Evolutionary conservation across 92 coral and sea anemone species (phyloP).

Genomic region (Virgularia gustaviana): DNA sequence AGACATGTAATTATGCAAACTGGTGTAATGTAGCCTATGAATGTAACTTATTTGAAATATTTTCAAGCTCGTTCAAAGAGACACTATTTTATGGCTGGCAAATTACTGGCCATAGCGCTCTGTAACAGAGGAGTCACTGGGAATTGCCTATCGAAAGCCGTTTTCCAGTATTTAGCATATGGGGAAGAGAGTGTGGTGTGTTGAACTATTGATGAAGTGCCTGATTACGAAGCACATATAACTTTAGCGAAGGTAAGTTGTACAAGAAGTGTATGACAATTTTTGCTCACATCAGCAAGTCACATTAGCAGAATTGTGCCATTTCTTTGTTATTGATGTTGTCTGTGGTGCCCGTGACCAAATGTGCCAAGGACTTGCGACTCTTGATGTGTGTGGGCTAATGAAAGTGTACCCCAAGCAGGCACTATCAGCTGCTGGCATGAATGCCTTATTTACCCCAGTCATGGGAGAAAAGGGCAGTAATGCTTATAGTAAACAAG

Average conservation of each 20-base stretch:
- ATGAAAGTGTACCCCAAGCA: not conserved
- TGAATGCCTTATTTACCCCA: constrained; percentile 10
- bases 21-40: too few relatives aligned
- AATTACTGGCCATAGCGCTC: constrained; percentile 11
- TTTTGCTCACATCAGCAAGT: too few relatives aligned
- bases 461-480: constrained; percentile 20
- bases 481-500: constrained; percentile 3
- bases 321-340: constrained; percentile 9
- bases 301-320: constrained; percentile 4
- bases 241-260: constrained; percentile 16
- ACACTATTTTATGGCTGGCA: constrained; percentile 27
- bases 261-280: too few relatives aligned
- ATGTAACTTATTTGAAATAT: too few relatives aligned
- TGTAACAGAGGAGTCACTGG: constrained; percentile 29
- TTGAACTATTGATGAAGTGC: constrained; percentile 4
- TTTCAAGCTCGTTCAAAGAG: constrained; percentile 4
- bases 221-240: constrained; percentile 9
- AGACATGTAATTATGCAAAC: too few relatives aligned
- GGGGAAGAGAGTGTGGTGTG: constrained; percentile 2
- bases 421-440: constrained; percentile 2
- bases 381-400: constrained; percentile 4
- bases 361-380: constrained; percentile 16
- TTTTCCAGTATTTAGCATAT: constrained; percentile 15
- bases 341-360: constrained; percentile 18
- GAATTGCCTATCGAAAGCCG: constrained; percentile 25